Base-by-base conservation (phyloP, 1,140 invertebrate species). In the Rhopalosiphum padi region DNA sequence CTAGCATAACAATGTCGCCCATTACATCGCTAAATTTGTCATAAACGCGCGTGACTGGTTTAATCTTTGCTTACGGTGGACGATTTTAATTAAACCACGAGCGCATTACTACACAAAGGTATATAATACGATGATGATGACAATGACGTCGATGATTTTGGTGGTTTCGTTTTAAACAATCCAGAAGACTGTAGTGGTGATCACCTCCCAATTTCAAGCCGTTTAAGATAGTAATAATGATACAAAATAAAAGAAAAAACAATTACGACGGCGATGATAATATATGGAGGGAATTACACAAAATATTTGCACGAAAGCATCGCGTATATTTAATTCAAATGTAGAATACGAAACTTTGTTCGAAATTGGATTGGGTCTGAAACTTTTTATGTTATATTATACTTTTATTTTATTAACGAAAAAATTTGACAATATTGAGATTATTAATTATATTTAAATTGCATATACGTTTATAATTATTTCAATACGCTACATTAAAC, bases 1-100 rank as follows among this genome's bases (percentile, higher is more conserved):
- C 8, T 25, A 25, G 7, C 8, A 55, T 25, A 55, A 55, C 23
- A 55, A 55, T 30, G 25, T 9, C 25, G 55, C 25, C 55, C n/a
- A 48, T 91, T 51, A 51, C 43, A n/a, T 83, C 2, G 25, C 25
- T 77, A 35, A 91, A 91, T 83, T 77, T 68, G 51, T 91, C 68
- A 82, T 91, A 82, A 82, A 91, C 43, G 48, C 43, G 30, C 21
- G 55, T 60, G 43, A 82, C 30, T 68, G 55, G 48, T 83, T 91
- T 91, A 91, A 91, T 91, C 68, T 82, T 48, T 43, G 90, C 43
- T 83, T 51, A 35, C 25, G 46, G 87, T 8, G 43, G 53, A 77
- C 48, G 43, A 83, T 83, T 91, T 83, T 91, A 82, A 91, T 91
- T 91, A 91, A 91, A 91, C 68, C 68, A 2, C 43, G n/a, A 83